phyloP scores from a whole-genome alignment of 2,888 invertebrate genomes.

The Eupithecia vulgata region DNA sequence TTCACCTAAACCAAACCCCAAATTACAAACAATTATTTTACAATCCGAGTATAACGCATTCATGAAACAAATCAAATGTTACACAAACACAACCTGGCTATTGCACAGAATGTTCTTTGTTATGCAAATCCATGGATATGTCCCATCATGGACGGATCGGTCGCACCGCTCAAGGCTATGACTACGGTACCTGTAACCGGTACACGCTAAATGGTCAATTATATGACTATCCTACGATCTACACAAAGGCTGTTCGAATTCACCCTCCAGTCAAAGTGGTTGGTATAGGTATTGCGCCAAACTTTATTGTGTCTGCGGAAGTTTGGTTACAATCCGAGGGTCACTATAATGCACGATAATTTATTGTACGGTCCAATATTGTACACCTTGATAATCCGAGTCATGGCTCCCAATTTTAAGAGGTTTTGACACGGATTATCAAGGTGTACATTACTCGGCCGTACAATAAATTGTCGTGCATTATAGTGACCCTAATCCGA shows the following conservation, averaged over 20 bases:
- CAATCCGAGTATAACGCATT: constrained; percentile 43
- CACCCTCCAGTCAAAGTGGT: constrained; percentile 46
- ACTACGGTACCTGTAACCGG: constrained; percentile 68
- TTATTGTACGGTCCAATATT: too few species aligned
- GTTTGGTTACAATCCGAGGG: background rate
- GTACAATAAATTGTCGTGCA: too few species aligned
- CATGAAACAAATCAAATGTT: constrained; percentile 58
- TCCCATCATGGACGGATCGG: constrained; percentile 56
- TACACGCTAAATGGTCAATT: constrained; percentile 76
- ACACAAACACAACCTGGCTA: constrained; percentile 55
- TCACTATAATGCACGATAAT: too few species aligned
- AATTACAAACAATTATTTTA: constrained; percentile 14
- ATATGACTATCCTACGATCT: constrained; percentile 56
- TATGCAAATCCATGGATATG: constrained; percentile 68
- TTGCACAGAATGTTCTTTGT: constrained; percentile 68
- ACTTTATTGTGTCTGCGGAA: constrained; percentile 14
- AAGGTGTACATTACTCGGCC: too few species aligned
- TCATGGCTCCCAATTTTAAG: too few species aligned
- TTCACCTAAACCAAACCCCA: background rate
- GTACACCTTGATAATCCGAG: too few species aligned
- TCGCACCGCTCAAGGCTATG: constrained; percentile 71
- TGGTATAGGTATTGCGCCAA: constrained; percentile 24
- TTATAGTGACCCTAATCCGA: too few species aligned
- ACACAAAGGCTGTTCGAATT: constrained; percentile 58
- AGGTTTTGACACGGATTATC: too few species aligned